A percentile compares a stretch with the other conserved stretches of the same genome.
phyloP scores from a whole-genome alignment of 2,797 vertebrate species.

The Arctocebus calabarensis region DNA sequence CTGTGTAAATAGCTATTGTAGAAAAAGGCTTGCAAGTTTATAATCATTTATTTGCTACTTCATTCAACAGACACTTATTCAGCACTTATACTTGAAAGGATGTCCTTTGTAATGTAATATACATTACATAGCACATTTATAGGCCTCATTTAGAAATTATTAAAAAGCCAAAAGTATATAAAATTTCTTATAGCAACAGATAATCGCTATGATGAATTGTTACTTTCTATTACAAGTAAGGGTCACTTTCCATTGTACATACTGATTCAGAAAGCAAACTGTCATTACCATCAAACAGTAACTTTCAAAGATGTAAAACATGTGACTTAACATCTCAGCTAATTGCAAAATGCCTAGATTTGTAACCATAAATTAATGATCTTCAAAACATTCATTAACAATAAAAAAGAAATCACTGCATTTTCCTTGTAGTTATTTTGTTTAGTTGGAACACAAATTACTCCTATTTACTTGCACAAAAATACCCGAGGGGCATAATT shows the following conservation, averaged over 20 bases:
- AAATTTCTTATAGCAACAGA: neutral
- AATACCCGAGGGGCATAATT: constrained; percentile 66
- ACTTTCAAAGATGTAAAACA: neutral
- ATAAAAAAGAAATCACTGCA: constrained; percentile 42
- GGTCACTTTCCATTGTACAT: neutral
- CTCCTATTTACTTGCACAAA: constrained; percentile 60
- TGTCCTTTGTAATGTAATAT: constrained; percentile 5
- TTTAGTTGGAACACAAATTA: constrained; percentile 26
- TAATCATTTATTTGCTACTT: neutral
- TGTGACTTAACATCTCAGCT: neutral
- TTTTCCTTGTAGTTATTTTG: constrained; percentile 62
- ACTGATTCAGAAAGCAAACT: neutral
- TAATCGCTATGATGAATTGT: neutral
- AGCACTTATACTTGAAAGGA: neutral
- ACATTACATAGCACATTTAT: neutral
- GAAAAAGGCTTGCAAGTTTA: neutral
- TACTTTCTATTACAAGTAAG: neutral
- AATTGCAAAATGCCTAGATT: neutral
- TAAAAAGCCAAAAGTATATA: neutral
- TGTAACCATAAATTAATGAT: constrained; percentile 30
- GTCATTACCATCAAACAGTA: neutral
- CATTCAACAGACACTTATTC: neutral
- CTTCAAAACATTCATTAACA: constrained; percentile 59
- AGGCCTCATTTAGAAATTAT: constrained; percentile 7
- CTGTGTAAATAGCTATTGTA: neutral